Conservation (phyloP, 2,888 invertebrate genomes). For the Xylophagus ater region DNA sequence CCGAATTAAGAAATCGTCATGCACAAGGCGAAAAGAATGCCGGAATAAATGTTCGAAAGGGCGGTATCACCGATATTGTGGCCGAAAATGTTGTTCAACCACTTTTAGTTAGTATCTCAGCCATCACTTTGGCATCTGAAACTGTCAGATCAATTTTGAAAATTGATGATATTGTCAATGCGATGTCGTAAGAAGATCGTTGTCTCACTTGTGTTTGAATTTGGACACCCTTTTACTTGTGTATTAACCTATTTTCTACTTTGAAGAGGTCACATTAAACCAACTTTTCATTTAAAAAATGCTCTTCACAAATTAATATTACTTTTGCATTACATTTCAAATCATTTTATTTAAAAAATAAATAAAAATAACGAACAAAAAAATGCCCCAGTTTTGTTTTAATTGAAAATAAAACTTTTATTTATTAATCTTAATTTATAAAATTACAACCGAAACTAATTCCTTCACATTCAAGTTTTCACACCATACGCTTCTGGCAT, state of each 20-base stretch:
- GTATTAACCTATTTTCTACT: not conserved
- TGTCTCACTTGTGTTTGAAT: too few relatives aligned
- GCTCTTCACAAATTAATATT: not conserved
- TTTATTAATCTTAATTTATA: not conserved
- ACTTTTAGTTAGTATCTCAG: constrained; percentile 85
- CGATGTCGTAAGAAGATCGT: too few relatives aligned
- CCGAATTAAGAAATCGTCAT: constrained; percentile 89
- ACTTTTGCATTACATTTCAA: too few relatives aligned
- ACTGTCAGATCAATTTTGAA: constrained; percentile 96
- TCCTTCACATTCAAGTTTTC: too few relatives aligned
- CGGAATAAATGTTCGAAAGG: constrained; percentile 94
- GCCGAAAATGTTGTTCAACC: constrained; percentile 98
- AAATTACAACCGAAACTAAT: too few relatives aligned
- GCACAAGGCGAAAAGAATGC: constrained; percentile 74
- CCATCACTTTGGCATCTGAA: constrained; percentile 89
- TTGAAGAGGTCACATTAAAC: not conserved
- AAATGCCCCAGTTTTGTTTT: too few relatives aligned
- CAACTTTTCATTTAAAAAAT: not conserved
- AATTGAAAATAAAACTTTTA: not conserved
- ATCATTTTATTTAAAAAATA: not conserved
- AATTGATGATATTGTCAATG: constrained; percentile 99
- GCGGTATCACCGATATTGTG: constrained; percentile 90
- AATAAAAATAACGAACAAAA: not conserved
- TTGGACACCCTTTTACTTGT: too few relatives aligned
- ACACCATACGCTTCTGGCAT: constrained; percentile 99